These are phyloP conservation scores for Acronicta psi DNA, from an alignment of 2,888 invertebrate species.

Conservation along the genomic window DNA sequence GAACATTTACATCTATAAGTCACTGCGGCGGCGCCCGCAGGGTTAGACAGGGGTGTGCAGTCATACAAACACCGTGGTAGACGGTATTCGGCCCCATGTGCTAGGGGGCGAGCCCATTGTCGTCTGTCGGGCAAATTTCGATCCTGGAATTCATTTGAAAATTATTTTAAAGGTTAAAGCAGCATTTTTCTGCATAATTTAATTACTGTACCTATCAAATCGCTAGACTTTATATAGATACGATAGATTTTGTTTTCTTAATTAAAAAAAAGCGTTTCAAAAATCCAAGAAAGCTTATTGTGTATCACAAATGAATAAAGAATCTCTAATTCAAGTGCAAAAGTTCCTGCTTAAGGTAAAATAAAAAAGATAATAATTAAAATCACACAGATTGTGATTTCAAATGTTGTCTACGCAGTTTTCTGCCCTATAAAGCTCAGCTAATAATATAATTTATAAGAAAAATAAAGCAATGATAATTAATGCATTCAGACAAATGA, in stretches of 20 bases:
- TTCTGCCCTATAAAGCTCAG: neutral
- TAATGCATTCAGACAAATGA: constrained; percentile 43
- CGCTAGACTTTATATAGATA: no score
- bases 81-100: constrained; percentile 44
- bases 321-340: neutral
- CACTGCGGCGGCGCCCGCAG: constrained; percentile 27
- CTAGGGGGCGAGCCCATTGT: constrained; percentile 42
- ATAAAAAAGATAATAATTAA: no score
- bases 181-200: neutral
- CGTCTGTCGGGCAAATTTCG: constrained; percentile 41
- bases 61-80: constrained; percentile 40
- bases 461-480: constrained; percentile 33
- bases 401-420: neutral
- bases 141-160: constrained; percentile 34
- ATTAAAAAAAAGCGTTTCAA: no score
- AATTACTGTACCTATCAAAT: no score
- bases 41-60: constrained; percentile 40
- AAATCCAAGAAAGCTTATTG: no score
- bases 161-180: constrained; percentile 37
- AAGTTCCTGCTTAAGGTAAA: constrained; percentile 1
- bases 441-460: constrained; percentile 4
- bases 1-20: constrained; percentile 6
- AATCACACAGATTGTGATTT: no score
- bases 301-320: neutral
- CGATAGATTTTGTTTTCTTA: no score